Base-by-base conservation (phyloP, 2,797 vertebrate species). In the Coilia nasus region DNA sequence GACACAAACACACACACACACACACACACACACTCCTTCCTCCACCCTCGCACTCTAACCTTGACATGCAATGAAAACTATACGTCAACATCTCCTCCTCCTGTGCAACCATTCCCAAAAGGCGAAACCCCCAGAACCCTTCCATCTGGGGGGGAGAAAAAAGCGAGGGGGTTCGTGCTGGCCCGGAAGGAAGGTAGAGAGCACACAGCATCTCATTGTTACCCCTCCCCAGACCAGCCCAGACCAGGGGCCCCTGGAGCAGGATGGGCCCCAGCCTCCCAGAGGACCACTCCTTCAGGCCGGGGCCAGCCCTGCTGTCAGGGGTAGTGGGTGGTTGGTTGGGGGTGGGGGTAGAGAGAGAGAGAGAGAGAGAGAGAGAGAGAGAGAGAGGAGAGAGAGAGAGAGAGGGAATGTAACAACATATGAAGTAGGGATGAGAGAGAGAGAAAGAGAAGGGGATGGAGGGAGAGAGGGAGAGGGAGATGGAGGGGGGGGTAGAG, bases 251-350 rank as follows among this genome's bases (percentile, higher is more conserved):
- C 86, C 91, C 90, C 83, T 89, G 86, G 85, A 87, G 90, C 92
- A 91, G 92, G 93, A 94, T 92, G 90, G 91, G 88, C 92, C 88
- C 83, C 91, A 88, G 92, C 56, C 90, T 94, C 93, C 92, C 92
- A 88, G 31, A 93, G 92, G 93, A 93, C 85, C 85, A 54, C 87
- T 90, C 84, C 86, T 83, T 86, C 84, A 84, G 83, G 84, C 67
- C 83, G 83, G 86, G 85, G 85, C 89, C 87, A 88, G 90, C 83
- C 88, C 88, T 82, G 87, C 88, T 87, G 87, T 91, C 89, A 85
- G 85, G 89, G 89, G 88, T 75, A 31, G 67, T 21, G 15, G 15
- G 31, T 7, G 17, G 15, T 15, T 75, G 31, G 31, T 15, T 35
- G 67, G 14, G 50, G 7, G 50, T 2, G 50, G 50, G 50, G 50